A percentile compares a stretch with the other conserved stretches of the same genome.
These are phyloP conservation scores for Scolopax mira DNA, from an alignment of 2,113 vertebrate genomes.

Conservation along the genomic window DNA sequence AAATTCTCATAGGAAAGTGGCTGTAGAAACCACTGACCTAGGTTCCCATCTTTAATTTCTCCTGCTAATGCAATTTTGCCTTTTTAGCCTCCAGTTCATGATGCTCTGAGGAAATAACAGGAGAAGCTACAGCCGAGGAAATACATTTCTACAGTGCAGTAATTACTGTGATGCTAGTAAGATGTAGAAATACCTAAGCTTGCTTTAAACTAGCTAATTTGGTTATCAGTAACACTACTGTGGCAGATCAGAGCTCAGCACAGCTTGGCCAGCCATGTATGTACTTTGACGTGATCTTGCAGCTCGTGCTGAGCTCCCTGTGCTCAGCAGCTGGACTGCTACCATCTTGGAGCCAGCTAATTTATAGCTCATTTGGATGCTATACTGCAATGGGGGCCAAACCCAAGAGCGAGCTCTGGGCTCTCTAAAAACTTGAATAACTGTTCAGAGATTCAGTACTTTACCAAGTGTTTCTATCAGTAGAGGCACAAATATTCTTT, in stretches of 20 bases:
- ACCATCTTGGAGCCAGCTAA: slow-evolving; percentile 14
- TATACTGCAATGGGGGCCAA: background rate
- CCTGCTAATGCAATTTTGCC: slow-evolving; percentile 12
- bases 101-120: slow-evolving; percentile 1
- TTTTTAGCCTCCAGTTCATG: background rate
- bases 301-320: slow-evolving; percentile 25
- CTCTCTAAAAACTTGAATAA: slow-evolving; percentile 61
- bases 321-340: slow-evolving; percentile 47
- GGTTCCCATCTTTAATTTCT: background rate
- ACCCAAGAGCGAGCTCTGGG: background rate
- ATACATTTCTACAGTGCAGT: slow-evolving; percentile 2
- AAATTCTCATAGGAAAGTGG: slow-evolving; percentile 23
- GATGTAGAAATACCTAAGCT: background rate
- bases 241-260: slow-evolving; percentile 43
- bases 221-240: background rate
- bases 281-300: background rate
- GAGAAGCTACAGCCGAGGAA: background rate
- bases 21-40: slow-evolving; percentile 13
- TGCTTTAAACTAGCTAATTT: slow-evolving; percentile 24
- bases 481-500: background rate
- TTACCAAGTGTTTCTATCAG: background rate
- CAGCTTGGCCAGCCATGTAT: background rate
- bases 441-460: slow-evolving; percentile 28
- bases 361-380: background rate
- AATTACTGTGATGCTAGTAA: slow-evolving; percentile 11